A percentile compares a stretch with the other conserved stretches of the same genome.
Evolutionary conservation across 2,888 invertebrate genomes (phyloP).

Genomic region (Polylopha cassiicola): DNA sequence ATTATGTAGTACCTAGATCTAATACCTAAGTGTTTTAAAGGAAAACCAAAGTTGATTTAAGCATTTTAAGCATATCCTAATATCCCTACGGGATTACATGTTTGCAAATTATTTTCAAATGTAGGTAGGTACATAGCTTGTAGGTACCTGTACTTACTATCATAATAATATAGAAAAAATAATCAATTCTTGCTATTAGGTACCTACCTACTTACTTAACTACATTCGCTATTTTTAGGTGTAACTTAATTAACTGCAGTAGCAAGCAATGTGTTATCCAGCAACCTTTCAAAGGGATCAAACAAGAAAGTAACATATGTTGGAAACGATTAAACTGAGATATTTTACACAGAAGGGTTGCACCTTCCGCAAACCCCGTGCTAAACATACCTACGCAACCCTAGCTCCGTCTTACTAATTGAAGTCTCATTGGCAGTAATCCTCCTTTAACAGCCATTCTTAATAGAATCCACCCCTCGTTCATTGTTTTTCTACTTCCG

Average conservation of each 20-base stretch:
- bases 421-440: conserved; percentile 56
- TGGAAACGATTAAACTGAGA: conserved; percentile 64
- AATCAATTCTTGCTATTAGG: conserved; percentile 15
- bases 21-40: too few relatives aligned
- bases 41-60: too few relatives aligned
- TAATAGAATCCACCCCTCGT: conserved; percentile 56
- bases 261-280: conserved; percentile 54
- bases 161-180: conserved; percentile 2
- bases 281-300: conserved; percentile 53
- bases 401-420: conserved; percentile 43
- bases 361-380: conserved; percentile 53
- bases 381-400: conserved; percentile 56
- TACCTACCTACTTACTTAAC: conserved; percentile 8
- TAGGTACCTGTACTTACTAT: not conserved
- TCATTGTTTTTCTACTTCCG: conserved; percentile 67
- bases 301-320: conserved; percentile 66
- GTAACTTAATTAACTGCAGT: conserved; percentile 47
- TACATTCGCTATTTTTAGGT: conserved; percentile 20
- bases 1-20: too few relatives aligned
- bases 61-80: too few relatives aligned
- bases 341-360: conserved; percentile 72
- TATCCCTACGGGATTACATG: too few relatives aligned
- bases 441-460: conserved; percentile 50
- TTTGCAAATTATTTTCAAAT: too few relatives aligned
- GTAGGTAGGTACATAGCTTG: too few relatives aligned